These are phyloP conservation scores for Zaprionus camerounensis DNA, from an alignment of 1,140 invertebrate species.

Conservation along the genomic window DNA sequence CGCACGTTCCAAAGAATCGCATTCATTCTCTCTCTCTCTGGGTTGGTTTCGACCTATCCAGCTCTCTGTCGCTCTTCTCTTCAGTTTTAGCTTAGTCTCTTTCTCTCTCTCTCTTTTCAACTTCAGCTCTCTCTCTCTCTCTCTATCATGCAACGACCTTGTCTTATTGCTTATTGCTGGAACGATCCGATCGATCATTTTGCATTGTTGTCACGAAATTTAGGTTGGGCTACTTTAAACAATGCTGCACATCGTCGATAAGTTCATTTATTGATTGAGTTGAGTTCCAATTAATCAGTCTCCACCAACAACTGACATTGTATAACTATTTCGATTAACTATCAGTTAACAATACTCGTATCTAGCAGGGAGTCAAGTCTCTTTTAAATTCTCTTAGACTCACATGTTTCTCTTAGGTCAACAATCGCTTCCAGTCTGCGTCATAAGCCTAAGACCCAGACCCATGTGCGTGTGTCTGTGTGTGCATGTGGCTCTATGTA, in stretches of 20 bases:
- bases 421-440: slow-evolving; percentile 46
- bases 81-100: too few species aligned
- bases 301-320: slow-evolving; percentile 31
- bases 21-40: neutral
- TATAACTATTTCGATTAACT: slow-evolving; percentile 39
- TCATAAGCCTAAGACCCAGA: slow-evolving; percentile 27
- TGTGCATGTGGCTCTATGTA: slow-evolving; percentile 21
- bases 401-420: slow-evolving; percentile 44
- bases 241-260: slow-evolving; percentile 41
- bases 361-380: neutral
- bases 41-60: neutral
- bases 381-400: slow-evolving; percentile 24
- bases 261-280: slow-evolving; percentile 52
- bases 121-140: slow-evolving; percentile 25
- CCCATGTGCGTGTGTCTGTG: slow-evolving; percentile 6
- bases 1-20: slow-evolving; percentile 57
- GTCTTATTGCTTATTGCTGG: slow-evolving; percentile 45
- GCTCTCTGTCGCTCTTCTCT: too few species aligned
- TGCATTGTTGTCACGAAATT: slow-evolving; percentile 76
- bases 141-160: slow-evolving; percentile 63
- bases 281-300: slow-evolving; percentile 56
- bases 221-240: slow-evolving; percentile 60
- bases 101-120: neutral
- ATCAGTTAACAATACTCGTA: neutral
- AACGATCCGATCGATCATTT: slow-evolving; percentile 71